phyloP scores from a whole-genome alignment of 2,113 vertebrate species.

The Plecotus auritus region DNA sequence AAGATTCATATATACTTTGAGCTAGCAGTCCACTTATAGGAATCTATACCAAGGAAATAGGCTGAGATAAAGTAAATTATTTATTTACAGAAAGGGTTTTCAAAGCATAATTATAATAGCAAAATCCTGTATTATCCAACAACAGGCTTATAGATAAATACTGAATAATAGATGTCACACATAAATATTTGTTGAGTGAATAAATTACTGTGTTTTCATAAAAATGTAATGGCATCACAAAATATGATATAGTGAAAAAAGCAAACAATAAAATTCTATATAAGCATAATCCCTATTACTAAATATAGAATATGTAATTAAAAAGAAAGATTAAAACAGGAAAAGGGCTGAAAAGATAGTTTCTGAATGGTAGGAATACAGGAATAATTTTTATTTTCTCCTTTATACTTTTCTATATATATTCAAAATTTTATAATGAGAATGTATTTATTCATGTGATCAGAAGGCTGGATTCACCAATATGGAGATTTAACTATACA shows the following conservation, averaged over 20 bases:
- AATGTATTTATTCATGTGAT: not conserved
- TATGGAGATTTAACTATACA: not conserved
- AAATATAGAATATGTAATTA: not conserved
- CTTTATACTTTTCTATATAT: not conserved
- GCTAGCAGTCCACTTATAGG: not conserved
- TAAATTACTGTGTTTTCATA: not conserved
- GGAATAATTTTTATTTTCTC: slow-evolving; percentile 36
- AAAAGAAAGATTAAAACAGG: not conserved
- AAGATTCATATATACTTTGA: not conserved
- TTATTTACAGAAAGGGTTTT: not conserved
- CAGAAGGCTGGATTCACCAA: not conserved
- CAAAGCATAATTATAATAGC: slow-evolving; percentile 3
- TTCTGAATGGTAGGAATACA: not conserved
- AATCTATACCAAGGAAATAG: not conserved
- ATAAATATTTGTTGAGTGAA: slow-evolving; percentile 16
- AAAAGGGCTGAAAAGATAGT: not conserved
- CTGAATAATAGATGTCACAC: not conserved
- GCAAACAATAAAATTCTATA: not conserved
- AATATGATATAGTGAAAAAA: not conserved
- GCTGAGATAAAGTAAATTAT: not conserved
- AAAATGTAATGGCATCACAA: slow-evolving; percentile 16
- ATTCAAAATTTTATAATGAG: slow-evolving; percentile 6
- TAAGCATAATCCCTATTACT: slow-evolving; percentile 10
- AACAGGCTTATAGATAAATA: not conserved
- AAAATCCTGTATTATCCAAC: not conserved